These are phyloP conservation scores for Drosophila chauvacae DNA, from an alignment of 1,140 invertebrate genomes.

Conservation along the genomic window DNA sequence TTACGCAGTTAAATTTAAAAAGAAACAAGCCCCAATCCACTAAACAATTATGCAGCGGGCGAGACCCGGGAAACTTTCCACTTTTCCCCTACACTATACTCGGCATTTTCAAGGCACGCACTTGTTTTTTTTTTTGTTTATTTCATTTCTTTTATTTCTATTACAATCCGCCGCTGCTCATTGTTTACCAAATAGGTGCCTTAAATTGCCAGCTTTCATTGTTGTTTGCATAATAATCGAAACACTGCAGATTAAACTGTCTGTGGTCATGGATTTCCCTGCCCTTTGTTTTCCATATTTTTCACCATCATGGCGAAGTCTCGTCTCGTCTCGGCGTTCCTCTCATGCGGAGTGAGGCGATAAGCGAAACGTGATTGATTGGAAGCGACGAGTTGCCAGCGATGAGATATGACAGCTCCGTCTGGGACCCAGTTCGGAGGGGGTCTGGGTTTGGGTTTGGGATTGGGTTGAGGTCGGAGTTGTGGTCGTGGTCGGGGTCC, in stretches of 20 bases:
- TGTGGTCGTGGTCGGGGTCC: neutral
- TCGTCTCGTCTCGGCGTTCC: neutral
- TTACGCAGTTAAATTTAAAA: slow-evolving; percentile 59
- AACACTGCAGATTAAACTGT: slow-evolving; percentile 37
- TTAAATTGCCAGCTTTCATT: slow-evolving; percentile 40
- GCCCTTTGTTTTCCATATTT: slow-evolving; percentile 41
- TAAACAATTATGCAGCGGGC: slow-evolving; percentile 62
- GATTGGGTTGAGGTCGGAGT: neutral
- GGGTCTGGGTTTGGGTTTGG: neutral
- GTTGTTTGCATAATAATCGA: slow-evolving; percentile 54
- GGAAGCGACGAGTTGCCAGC: slow-evolving; percentile 28
- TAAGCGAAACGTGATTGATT: slow-evolving; percentile 68
- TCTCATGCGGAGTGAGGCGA: slow-evolving; percentile 22
- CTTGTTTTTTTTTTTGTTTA: slow-evolving; percentile 48
- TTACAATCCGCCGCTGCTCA: slow-evolving; percentile 17
- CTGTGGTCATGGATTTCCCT: slow-evolving; percentile 49
- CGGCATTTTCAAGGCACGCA: slow-evolving; percentile 69
- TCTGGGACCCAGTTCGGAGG: slow-evolving; percentile 7
- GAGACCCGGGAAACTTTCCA: slow-evolving; percentile 61
- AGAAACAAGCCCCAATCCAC: slow-evolving; percentile 26
- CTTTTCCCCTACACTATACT: slow-evolving; percentile 50
- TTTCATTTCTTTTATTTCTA: slow-evolving; percentile 16
- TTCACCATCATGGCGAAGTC: slow-evolving; percentile 3
- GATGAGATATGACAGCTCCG: slow-evolving; percentile 29
- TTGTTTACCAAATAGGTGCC: slow-evolving; percentile 57